These are phyloP conservation scores for Leptodactylus fallax DNA, from an alignment of 2,797 vertebrate genomes.

Conservation along the genomic window DNA sequence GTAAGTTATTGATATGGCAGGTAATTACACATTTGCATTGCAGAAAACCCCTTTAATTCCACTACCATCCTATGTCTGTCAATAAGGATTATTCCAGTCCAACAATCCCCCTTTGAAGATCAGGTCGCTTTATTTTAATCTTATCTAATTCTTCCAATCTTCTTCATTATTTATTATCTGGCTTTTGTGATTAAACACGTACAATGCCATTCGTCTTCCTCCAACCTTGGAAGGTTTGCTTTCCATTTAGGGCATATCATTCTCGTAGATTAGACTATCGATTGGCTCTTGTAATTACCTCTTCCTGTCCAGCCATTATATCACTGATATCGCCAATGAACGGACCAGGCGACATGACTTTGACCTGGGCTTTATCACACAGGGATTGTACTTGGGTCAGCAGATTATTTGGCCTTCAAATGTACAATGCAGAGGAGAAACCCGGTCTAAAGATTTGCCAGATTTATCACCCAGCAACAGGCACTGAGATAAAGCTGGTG, in stretches of 20 bases:
- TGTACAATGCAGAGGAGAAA: conserved; percentile 2
- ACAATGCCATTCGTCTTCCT: conserved; percentile 44
- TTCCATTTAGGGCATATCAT: conserved; percentile 53
- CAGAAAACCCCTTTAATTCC: background rate
- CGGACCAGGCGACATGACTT: conserved; percentile 3
- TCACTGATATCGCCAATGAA: conserved; percentile 45
- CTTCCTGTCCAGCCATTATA: conserved; percentile 51
- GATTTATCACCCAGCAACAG: too few species aligned
- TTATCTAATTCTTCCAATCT: background rate
- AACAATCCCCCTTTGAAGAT: background rate
- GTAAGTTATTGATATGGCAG: too few species aligned
- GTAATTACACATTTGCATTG: too few species aligned
- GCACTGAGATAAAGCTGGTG: too few species aligned
- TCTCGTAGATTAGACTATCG: conserved; percentile 60
- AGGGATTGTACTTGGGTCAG: conserved; percentile 13
- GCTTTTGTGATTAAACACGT: conserved; percentile 46
- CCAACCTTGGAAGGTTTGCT: conserved; percentile 50
- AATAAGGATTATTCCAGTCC: background rate
- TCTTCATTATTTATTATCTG: conserved; percentile 50
- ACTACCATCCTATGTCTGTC: background rate
- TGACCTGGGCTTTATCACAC: conserved; percentile 1
- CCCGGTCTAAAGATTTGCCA: too few species aligned
- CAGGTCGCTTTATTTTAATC: background rate
- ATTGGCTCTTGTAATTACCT: conserved; percentile 59
- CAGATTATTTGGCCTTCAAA: conserved; percentile 1